These are phyloP conservation scores for Artibeus jamaicensis DNA, from an alignment of 2,797 vertebrate genomes.

Conservation along the genomic window DNA sequence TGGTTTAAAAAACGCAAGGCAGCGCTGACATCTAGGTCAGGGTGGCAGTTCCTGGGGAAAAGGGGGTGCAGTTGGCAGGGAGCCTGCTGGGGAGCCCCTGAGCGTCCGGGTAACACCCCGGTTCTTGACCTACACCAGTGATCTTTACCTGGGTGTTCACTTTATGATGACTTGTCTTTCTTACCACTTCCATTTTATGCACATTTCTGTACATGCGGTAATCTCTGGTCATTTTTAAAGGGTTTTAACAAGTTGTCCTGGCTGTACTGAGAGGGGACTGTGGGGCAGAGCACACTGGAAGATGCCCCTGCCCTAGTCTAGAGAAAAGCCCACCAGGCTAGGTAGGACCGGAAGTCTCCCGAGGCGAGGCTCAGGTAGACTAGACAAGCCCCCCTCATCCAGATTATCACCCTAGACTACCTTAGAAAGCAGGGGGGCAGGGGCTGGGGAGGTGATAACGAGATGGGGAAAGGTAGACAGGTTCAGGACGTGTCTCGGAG, in stretches of 20 bases:
- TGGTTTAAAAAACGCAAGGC: not conserved
- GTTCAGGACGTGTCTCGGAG: not conserved
- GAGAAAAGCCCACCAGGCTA: not conserved
- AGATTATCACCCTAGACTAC: too few species aligned
- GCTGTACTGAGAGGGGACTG: not conserved
- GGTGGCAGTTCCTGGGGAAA: not conserved
- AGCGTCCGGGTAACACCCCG: too few species aligned
- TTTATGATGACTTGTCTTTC: not conserved
- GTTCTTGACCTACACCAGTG: not conserved
- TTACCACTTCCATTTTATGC: not conserved
- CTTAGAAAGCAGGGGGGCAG: not conserved
- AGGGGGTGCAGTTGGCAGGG: not conserved
- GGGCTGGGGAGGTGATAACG: not conserved
- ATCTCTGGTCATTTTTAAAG: not conserved
- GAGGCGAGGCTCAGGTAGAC: not conserved
- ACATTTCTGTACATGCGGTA: not conserved
- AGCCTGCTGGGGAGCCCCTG: too few species aligned
- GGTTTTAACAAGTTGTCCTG: not conserved
- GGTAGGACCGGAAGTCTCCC: not conserved
- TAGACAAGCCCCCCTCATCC: not conserved
- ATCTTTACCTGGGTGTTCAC: not conserved
- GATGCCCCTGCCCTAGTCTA: not conserved
- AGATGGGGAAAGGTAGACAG: not conserved
- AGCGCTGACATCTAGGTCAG: not conserved
- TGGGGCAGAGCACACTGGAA: fast-evolving